phyloP scores from a whole-genome alignment of 2,888 invertebrate species.

The Neelides folsomi region DNA sequence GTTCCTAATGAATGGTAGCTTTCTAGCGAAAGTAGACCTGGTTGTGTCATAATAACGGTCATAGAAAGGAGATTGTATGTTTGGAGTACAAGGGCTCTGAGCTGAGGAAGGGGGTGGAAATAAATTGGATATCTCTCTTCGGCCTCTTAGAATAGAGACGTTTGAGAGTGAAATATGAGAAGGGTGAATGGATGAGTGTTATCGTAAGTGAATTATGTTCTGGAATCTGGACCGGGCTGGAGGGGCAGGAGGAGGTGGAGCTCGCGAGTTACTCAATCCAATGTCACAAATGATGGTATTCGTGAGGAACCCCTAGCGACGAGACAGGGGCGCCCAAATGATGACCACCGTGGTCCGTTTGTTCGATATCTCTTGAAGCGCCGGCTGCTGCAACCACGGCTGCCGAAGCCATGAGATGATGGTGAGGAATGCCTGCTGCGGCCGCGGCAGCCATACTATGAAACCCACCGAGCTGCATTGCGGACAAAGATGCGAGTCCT shows the following conservation, averaged over 20 bases:
- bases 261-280: constrained; percentile 23
- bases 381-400: constrained; percentile 27
- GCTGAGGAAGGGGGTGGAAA: too few relatives aligned
- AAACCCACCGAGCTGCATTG: constrained; percentile 33
- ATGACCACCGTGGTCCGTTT: constrained; percentile 30
- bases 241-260: constrained; percentile 3
- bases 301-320: constrained; percentile 29
- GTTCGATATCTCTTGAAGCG: constrained; percentile 26
- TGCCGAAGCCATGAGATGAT: constrained; percentile 31
- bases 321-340: constrained; percentile 26
- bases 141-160: too few relatives aligned
- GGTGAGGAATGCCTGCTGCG: constrained; percentile 32
- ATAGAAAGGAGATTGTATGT: too few relatives aligned
- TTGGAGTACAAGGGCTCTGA: too few relatives aligned
- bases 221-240: too few relatives aligned
- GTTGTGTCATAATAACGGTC: too few relatives aligned
- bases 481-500: constrained; percentile 30
- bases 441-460: constrained; percentile 31
- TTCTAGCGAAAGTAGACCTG: too few relatives aligned
- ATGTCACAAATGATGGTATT: constrained; percentile 33
- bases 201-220: too few relatives aligned
- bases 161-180: too few relatives aligned
- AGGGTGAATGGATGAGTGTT: too few relatives aligned
- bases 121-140: too few relatives aligned
- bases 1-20: too few relatives aligned